Conservation (phyloP, 2,113 vertebrate species). For the Boulengeromyrus knoepffleri region DNA sequence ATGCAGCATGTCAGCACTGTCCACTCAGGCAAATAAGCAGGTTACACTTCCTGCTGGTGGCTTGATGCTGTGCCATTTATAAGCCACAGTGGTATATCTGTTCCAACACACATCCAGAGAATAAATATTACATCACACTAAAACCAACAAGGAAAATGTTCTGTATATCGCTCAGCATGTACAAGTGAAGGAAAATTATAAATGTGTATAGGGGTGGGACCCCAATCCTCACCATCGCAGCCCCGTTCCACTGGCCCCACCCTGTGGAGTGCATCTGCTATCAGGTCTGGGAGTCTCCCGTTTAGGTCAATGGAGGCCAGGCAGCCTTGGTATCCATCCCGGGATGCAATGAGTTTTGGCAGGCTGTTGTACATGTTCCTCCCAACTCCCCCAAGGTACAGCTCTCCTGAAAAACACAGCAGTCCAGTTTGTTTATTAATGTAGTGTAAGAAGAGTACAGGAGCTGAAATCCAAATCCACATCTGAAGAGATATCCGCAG, state of each 20-base stretch:
- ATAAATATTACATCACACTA: not conserved
- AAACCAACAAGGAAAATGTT: not conserved
- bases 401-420: constrained; percentile 63
- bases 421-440: not conserved
- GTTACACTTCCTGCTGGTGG: not conserved
- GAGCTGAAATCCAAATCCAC: not conserved
- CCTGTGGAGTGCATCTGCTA: constrained; percentile 78
- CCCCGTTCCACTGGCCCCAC: constrained; percentile 79
- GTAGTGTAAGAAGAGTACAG: not conserved
- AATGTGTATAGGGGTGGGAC: not conserved
- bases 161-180: not conserved
- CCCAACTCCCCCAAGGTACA: constrained; percentile 83
- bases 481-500: not conserved
- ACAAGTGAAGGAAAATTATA: not conserved
- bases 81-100: not conserved
- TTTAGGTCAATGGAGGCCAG: constrained; percentile 86
- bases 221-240: constrained; percentile 71
- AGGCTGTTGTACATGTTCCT: constrained; percentile 79
- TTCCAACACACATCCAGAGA: not conserved
- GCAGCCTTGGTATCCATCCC: constrained; percentile 87
- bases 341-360: constrained; percentile 80
- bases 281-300: constrained; percentile 82
- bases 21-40: not conserved
- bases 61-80: not conserved
- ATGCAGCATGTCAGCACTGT: not conserved